Evolutionary conservation across 2,797 vertebrate genomes (phyloP), one percentile per base, ranked within the genome.

Genomic region (Acrossocheilus wenchowensis): DNA sequence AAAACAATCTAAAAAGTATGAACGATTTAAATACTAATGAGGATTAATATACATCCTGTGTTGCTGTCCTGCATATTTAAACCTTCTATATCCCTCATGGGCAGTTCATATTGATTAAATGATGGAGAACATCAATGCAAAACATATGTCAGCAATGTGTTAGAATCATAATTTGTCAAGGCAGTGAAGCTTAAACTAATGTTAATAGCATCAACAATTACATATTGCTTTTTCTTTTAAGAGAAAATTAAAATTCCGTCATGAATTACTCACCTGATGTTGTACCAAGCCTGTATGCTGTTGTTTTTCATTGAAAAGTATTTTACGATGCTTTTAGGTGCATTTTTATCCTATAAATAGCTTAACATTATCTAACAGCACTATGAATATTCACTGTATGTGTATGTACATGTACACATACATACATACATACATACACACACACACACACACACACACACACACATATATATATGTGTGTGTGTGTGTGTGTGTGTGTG

Each of bases 71-170:
- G 74, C 73, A 39, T 23, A 39, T 52, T 34, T 75, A 52, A 52
- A 78, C 43, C 64, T 72, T 86, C 23, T 64, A 73, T 73, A 78
- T 73, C 41, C 43, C 64, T 87, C 82, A 54, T 11, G 48, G 78
- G 39, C 78, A 34, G 81, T 68, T 80, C 43, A n/a, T 86, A 85
- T 75, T 82, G 69, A 85, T 89, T 78, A 77, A 75, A 87, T 30
- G 41, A 66, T 64, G 66, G 81, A 78, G 83, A 83, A 86, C 84
- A 86, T 86, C 84, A 79, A 89, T 87, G 86, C 54, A 64, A 36
- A 83, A 83, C 75, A 87, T 81, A 66, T 89, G 88, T 88, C 81
- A 72, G 81, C 77, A 83, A 54, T 68, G 48, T 86, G 87, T 88
- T 86, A 66, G 66, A 89, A 86, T 86, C 77, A 84, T 84, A 86